A percentile compares a stretch with the other conserved stretches of the same genome.
Conservation (phyloP, 2,888 invertebrate species). For the Acleris emargana region DNA sequence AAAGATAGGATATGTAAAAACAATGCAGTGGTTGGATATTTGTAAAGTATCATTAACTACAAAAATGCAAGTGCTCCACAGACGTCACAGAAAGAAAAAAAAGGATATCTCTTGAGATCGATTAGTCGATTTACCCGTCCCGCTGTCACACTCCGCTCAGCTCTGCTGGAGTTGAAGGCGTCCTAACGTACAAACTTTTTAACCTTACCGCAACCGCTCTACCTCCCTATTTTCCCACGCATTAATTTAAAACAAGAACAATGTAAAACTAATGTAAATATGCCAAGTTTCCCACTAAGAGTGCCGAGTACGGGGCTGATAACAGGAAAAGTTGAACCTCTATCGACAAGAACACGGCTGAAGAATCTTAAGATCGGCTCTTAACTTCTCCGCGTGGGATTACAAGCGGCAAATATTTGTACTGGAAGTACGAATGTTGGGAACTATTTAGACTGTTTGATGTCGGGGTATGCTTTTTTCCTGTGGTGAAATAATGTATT, state of each 20-base stretch:
- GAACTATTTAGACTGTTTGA: conserved; percentile 1
- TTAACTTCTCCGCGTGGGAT: conserved; percentile 42
- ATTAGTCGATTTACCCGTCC: no score
- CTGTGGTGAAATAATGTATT: no score
- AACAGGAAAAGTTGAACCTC: conserved; percentile 56
- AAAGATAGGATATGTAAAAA: no score
- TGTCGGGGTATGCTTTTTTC: no score
- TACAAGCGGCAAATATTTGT: conserved; percentile 31
- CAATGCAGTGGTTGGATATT: no score
- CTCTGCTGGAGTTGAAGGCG: background rate
- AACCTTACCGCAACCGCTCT: background rate
- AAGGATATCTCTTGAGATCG: no score
- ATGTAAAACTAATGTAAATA: conserved; percentile 31
- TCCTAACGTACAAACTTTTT: conserved; percentile 2
- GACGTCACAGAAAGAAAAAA: no score
- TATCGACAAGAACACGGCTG: conserved; percentile 49
- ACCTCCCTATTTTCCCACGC: conserved; percentile 4
- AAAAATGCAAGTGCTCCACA: no score
- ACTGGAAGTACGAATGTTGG: conserved; percentile 18
- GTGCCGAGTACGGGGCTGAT: conserved; percentile 45
- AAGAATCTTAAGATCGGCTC: conserved; percentile 42
- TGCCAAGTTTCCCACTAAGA: conserved; percentile 39
- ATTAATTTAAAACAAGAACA: conserved; percentile 34
- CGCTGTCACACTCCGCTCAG: no score
- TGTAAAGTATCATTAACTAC: no score